A percentile compares a stretch with the other conserved stretches of the same genome.
Evolutionary conservation across 2,797 vertebrate genomes (phyloP).

Genomic region (Crocidura indochinensis): DNA sequence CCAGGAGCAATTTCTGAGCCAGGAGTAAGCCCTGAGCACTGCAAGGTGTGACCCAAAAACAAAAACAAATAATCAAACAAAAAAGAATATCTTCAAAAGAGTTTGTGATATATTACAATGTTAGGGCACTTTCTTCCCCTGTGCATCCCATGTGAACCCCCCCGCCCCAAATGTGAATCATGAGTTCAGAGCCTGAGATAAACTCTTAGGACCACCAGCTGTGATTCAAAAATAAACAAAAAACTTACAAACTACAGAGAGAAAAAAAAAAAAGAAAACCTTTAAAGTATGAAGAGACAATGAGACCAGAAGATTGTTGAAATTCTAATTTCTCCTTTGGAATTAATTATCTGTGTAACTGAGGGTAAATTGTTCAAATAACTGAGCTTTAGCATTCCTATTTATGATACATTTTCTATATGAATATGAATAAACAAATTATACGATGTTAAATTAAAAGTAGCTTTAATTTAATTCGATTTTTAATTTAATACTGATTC

Average conservation of each 20-base stretch:
- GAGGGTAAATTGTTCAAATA: background rate
- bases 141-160: no score
- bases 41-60: no score
- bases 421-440: background rate
- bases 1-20: no score
- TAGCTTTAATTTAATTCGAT: background rate
- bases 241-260: no score
- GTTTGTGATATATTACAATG: no score
- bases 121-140: no score
- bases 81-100: background rate
- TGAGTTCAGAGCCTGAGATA: no score
- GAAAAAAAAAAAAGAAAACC: background rate
- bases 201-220: no score
- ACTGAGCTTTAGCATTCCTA: slow-evolving; percentile 21
- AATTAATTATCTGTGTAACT: background rate
- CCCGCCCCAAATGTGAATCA: no score
- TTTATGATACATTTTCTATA: slow-evolving; percentile 3
- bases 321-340: slow-evolving; percentile 25
- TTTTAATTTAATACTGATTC: background rate
- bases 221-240: no score
- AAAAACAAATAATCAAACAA: no score
- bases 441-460: slow-evolving; percentile 46
- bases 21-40: no score
- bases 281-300: slow-evolving; percentile 3
- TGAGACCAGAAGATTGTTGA: background rate